Conservation (phyloP, 2,113 vertebrate species). For the Eurystomus gularis region DNA sequence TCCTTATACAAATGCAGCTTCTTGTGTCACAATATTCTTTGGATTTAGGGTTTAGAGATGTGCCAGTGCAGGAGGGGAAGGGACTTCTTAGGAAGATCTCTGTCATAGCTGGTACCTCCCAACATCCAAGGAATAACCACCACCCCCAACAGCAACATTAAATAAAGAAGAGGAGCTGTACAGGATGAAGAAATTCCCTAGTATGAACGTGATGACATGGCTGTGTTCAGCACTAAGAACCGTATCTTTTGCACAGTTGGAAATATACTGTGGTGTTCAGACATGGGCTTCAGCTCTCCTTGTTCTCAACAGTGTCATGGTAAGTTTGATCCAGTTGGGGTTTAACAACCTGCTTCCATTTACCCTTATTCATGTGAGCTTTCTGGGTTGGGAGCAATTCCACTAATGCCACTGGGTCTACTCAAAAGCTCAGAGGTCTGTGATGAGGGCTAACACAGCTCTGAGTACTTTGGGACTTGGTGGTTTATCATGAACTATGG, state of each 20-base stretch:
- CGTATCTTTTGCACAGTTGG: not conserved
- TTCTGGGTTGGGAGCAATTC: not conserved
- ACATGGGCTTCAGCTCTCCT: not conserved
- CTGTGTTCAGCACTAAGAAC: not conserved
- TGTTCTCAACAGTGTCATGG: not conserved
- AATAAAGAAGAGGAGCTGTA: not conserved
- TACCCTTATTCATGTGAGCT: not conserved
- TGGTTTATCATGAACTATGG: not conserved
- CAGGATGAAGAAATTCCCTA: not conserved
- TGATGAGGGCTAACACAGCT: not conserved
- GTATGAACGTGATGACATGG: not conserved
- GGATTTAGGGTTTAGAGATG: not conserved
- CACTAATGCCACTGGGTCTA: not conserved
- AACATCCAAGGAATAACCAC: not conserved
- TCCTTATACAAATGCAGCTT: not conserved
- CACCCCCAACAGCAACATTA: not conserved
- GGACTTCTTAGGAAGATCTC: not conserved
- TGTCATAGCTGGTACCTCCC: not conserved
- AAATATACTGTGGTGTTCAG: not conserved
- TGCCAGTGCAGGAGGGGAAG: not conserved
- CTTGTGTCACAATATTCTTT: not conserved
- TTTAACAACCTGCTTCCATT: not conserved
- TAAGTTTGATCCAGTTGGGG: not conserved
- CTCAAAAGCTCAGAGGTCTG: not conserved
- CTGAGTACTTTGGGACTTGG: not conserved